phyloP scores from a whole-genome alignment of 2,113 vertebrate species.

The Coptodon rendalli region DNA sequence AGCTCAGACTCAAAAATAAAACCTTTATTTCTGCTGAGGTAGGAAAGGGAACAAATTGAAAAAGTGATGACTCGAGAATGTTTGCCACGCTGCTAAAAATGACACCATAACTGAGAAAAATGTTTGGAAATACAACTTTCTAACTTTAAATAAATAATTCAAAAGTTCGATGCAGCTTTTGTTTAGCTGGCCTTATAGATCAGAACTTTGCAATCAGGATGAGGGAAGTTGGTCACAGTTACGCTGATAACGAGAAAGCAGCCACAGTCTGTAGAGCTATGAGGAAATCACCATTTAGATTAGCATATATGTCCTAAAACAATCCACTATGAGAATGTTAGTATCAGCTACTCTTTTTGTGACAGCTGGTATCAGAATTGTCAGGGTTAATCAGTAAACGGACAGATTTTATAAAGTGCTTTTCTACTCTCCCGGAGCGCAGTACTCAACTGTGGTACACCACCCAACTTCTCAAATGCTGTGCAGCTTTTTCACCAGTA shows the following conservation, averaged over 20 bases:
- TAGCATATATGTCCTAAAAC: not conserved
- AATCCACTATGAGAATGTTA: not conserved
- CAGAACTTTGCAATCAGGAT: not conserved
- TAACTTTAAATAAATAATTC: not conserved
- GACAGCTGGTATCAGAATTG: not conserved
- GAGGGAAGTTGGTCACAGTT: constrained; percentile 30
- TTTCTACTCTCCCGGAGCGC: not conserved
- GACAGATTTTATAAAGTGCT: not conserved
- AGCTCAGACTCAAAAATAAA: not conserved
- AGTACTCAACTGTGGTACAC: not conserved
- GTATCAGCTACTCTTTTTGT: not conserved
- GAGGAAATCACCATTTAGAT: constrained; percentile 46
- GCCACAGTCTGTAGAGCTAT: constrained; percentile 48
- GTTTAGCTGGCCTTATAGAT: not conserved
- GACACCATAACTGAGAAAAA: not conserved
- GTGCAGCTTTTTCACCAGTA: not conserved
- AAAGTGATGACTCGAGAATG: not conserved
- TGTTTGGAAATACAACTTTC: not conserved
- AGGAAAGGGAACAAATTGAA: not conserved
- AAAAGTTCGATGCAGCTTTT: not conserved
- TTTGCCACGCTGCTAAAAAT: not conserved
- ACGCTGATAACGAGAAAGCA: constrained; percentile 20
- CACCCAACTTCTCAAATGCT: not conserved
- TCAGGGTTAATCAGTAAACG: not conserved
- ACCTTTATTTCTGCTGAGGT: not conserved